Base-by-base conservation (phyloP, 2,888 invertebrate genomes). In the Mythimna ferrago region DNA sequence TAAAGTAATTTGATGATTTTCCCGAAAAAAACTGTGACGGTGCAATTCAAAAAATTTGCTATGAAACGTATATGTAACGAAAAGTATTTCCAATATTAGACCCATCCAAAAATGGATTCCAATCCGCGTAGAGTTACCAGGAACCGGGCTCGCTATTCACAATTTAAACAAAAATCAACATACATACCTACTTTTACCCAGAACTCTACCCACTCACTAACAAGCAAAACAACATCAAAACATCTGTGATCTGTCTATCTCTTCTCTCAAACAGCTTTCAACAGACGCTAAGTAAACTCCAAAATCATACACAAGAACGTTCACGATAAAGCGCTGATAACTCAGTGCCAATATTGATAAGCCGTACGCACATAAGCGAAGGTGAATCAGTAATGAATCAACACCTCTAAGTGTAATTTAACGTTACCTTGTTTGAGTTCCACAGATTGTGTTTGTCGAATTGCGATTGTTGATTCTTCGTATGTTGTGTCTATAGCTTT, bases 341-440 rank as follows among this genome's bases (percentile, higher is more conserved):
- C 74, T 68, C 64, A 66, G 71, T 68, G 72, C 63, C 81, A 82
- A 83, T 82, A 83, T 83, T 77, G 80, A 71, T 71, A 72, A 74
- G 71, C 66, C 61, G 64, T 32, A 44, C 66, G 53, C 70, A 83
- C 71, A 81, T 54, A 73, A 54, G 56, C 64, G 44, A 67, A 82
- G 82, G 82, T 82, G 77, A 73, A 80, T 80, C 58, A 6, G 64
- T 80, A 80, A 83, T 73, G 68, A 76, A 71, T 83, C 67, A 80
- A 82, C 76, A 70, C 44, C 53, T 73, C 66, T 51, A 70, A 73
- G 66, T 73, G 76, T 81, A 79, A 81, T 82, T 82, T 73, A 76
- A 66, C 76, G 48, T 63, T 38, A 63, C 38, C 57, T 68, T 80
- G 66, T 82, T 82, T 82, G 83, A 73, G 57, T 82, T 83, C 10